Conservation (phyloP, 1,140 invertebrate species). For the Meloidogyne exigua region DNA sequence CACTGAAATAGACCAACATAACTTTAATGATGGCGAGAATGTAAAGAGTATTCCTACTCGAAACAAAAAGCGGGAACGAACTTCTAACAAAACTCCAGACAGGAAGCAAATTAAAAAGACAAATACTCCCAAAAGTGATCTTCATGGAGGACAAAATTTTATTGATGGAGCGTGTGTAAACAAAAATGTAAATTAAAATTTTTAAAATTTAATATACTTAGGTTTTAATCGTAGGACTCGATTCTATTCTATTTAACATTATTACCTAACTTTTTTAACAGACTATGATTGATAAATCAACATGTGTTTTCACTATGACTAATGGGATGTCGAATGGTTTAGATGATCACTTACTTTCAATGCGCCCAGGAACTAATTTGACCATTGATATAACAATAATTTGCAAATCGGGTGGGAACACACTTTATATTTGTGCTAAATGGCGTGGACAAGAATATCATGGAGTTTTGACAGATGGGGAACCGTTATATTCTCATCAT, state of each 20-base stretch:
- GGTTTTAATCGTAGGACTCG: background rate
- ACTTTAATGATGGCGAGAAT: background rate
- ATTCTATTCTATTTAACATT: background rate
- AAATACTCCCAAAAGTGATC: background rate
- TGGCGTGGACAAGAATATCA: slow-evolving; percentile 42
- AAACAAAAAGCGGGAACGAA: slow-evolving; percentile 4
- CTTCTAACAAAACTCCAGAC: background rate
- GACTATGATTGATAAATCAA: slow-evolving; percentile 23
- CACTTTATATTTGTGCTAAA: slow-evolving; percentile 39
- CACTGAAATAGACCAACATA: background rate
- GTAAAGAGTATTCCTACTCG: background rate
- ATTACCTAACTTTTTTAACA: background rate
- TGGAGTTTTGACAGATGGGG: slow-evolving; percentile 41
- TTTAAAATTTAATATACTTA: background rate
- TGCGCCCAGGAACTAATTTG: slow-evolving; percentile 33
- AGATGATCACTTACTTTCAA: slow-evolving; percentile 29
- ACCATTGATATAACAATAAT: slow-evolving; percentile 39
- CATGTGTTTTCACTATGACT: slow-evolving; percentile 13
- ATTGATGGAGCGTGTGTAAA: background rate
- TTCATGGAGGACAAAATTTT: slow-evolving; percentile 18
- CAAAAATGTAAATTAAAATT: slow-evolving; percentile 7
- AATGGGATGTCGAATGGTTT: slow-evolving; percentile 8
- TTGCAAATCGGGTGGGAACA: slow-evolving; percentile 40
- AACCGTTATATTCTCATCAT: slow-evolving; percentile 32
- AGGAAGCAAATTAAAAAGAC: background rate